These are phyloP conservation scores for Nycticebus coucang DNA, from an alignment of 2,113 vertebrate genomes.

Conservation along the genomic window DNA sequence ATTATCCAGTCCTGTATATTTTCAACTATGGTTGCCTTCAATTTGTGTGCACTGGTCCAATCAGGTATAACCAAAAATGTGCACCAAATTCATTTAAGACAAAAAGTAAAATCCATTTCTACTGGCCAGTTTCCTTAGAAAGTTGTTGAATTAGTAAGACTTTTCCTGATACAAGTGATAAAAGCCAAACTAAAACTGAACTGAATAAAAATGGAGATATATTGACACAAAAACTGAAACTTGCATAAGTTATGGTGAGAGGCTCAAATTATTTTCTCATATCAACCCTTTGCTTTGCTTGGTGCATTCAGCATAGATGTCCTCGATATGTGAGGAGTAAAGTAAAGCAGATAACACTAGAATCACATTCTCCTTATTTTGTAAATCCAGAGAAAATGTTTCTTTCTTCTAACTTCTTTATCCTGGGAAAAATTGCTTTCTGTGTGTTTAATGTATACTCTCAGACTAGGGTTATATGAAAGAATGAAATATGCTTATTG, in stretches of 20 bases:
- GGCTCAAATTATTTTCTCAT: background rate
- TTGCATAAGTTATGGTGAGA: background rate
- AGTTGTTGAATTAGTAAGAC: background rate
- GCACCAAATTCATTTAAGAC: background rate
- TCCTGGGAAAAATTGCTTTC: background rate
- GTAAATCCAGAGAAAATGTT: background rate
- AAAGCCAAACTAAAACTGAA: constrained; percentile 6
- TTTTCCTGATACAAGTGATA: background rate
- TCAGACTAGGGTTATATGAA: background rate
- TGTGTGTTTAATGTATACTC: background rate
- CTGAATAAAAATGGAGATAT: background rate
- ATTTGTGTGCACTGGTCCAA: background rate
- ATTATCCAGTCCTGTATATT: background rate
- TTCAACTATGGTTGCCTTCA: background rate
- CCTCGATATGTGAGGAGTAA: background rate
- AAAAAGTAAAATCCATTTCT: background rate
- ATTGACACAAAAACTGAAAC: background rate
- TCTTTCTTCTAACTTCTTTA: background rate
- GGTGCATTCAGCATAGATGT: background rate
- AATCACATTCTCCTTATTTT: background rate
- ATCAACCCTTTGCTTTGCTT: background rate
- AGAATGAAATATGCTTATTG: background rate
- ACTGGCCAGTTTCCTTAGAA: background rate
- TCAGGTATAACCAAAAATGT: background rate
- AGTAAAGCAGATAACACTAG: background rate